Percentiles rank a stretch among this genome's conserved stretches.
These are phyloP conservation scores for Paratilapia polleni DNA, from an alignment of 2,113 vertebrate species.

Conservation along the genomic window DNA sequence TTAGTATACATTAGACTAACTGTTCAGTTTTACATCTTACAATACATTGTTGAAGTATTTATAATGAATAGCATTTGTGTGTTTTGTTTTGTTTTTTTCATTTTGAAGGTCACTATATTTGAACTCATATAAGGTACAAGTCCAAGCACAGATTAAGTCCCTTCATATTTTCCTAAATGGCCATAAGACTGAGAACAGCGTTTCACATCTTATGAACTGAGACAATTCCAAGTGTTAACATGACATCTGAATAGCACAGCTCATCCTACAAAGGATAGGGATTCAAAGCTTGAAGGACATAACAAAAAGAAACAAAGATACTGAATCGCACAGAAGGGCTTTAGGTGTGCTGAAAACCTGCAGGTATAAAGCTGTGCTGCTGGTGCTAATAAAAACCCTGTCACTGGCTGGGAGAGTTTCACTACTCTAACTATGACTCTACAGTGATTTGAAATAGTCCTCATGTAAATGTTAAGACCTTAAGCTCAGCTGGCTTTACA, in stretches of 20 bases:
- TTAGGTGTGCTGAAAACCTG: slow-evolving; percentile 13
- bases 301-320: slow-evolving; percentile 1
- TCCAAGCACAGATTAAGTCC: background rate
- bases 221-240: background rate
- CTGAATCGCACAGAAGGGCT: background rate
- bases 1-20: no score
- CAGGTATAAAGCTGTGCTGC: slow-evolving; percentile 15
- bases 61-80: background rate
- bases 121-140: background rate
- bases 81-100: background rate
- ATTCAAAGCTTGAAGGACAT: background rate
- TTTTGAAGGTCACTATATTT: background rate
- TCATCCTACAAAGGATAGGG: background rate
- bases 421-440: background rate
- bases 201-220: background rate
- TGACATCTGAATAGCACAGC: background rate
- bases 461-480: slow-evolving; percentile 39
- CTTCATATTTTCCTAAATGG: background rate
- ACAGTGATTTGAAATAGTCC: background rate
- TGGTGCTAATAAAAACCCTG: slow-evolving; percentile 5
- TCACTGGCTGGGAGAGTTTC: background rate
- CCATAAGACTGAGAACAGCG: background rate
- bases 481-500: slow-evolving; percentile 21
- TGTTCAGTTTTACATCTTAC: background rate
- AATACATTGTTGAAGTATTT: background rate